Evolutionary conservation across 2,797 vertebrate species (phyloP), one percentile per base, ranked within the genome.

Genomic region (Karalla daura): DNA sequence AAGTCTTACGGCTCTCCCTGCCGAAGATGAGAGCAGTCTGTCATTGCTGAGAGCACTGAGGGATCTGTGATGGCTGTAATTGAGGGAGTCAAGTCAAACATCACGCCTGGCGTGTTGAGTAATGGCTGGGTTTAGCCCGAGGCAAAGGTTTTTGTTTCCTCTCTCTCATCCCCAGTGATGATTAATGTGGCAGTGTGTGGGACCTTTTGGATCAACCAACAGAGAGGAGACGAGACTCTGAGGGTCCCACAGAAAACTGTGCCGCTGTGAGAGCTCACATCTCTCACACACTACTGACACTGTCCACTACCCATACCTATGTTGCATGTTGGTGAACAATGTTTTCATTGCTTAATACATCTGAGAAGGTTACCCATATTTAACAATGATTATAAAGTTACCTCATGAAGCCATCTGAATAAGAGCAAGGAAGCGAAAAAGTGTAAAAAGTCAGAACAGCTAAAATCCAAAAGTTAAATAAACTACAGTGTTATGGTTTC

Each of bases 41-140:
- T 88, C 82, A 72, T 45, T 70, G 74, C 41, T 25, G 63, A 78
- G 76, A 73, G 76, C 70, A 59, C 70, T 6, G 59, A 81, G 64
- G 79, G 79, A 66, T 85, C 84, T 36, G 61, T 32, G 79, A 79
- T 78, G 83, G 78, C 81, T 82, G 78, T 85, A 87, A 88, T 85
- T 85, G 86, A 86, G 81, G 83, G 81, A 86, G 87, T 86, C 76
- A 63, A 83, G 85, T 87, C 85, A 84, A 88, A 89, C 87, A 80
- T 90, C 81, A 80, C 86, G 75, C 86, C 85, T 66, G 62, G 78
- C 33, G 64, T 78, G 86, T 85, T 88, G 91, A 90, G 86, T 88
- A 89, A 90, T 77, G 83, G 79, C 74, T 80, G 80, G 80, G 74
- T 73, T 81, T 64, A 66, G 79, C 87, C 81, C 30, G 67, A 74